Evolutionary conservation across 2,797 vertebrate genomes (phyloP).

Genomic region (Acipenser transmontanus): DNA sequence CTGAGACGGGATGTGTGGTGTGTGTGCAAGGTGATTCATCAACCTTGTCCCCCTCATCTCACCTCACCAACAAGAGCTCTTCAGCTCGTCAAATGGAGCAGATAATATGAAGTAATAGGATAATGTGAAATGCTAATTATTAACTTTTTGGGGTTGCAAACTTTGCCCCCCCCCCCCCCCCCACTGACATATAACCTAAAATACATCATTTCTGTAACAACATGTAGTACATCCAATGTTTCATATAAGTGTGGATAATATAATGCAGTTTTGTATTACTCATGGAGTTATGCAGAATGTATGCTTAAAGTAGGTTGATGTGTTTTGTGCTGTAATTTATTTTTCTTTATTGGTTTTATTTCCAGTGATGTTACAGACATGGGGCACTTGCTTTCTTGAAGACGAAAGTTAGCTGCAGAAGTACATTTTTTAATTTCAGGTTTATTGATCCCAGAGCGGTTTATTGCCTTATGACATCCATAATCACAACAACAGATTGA

Average conservation of each 20-base stretch:
- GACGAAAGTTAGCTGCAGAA: conserved; percentile 64
- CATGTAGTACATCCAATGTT: no score
- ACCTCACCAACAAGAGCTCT: not conserved
- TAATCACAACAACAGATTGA: conserved; percentile 75
- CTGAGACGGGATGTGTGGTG: not conserved
- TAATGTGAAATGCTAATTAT: no score
- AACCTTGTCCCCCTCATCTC: not conserved
- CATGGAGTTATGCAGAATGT: no score
- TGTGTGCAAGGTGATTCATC: not conserved
- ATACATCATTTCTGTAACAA: no score
- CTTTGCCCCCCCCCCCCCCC: no score
- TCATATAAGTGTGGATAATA: no score
- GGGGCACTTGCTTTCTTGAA: conserved; percentile 52
- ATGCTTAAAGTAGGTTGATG: no score
- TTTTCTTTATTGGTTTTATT: conserved; percentile 14
- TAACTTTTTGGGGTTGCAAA: no score
- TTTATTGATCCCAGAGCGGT: conserved; percentile 68
- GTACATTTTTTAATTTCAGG: conserved; percentile 78
- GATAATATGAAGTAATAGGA: not conserved
- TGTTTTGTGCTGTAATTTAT: no score
- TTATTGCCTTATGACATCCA: conserved; percentile 70
- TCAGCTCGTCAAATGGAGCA: not conserved
- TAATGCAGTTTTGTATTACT: no score
- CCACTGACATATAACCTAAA: no score
- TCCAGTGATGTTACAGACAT: conserved; percentile 50